Conservation (phyloP, 2,888 invertebrate species). For the Limnephilus auricula region DNA sequence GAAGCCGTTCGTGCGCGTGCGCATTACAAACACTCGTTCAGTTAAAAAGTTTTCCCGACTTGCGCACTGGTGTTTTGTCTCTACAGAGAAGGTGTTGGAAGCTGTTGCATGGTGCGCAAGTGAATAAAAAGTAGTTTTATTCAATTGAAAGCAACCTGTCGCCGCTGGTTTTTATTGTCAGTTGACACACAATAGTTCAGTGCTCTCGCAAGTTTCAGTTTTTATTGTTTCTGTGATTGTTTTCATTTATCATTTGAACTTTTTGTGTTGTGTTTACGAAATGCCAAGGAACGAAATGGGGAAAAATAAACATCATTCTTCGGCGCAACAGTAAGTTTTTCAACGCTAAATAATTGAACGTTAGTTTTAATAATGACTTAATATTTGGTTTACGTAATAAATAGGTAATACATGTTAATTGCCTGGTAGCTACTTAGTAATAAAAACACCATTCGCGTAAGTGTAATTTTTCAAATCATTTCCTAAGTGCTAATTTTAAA, state of each 20-base stretch:
- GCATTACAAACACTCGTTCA: constrained; percentile 33
- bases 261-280: constrained; percentile 44
- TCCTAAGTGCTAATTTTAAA: background rate
- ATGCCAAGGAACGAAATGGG: constrained; percentile 58
- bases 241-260: constrained; percentile 29
- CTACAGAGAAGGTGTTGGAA: constrained; percentile 33
- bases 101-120: constrained; percentile 20
- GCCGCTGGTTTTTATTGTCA: constrained; percentile 12
- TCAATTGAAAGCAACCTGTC: constrained; percentile 29
- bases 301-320: constrained; percentile 63
- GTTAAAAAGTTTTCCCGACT: constrained; percentile 37
- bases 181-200: constrained; percentile 22
- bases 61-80: constrained; percentile 43
- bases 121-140: constrained; percentile 14
- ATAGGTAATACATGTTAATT: background rate
- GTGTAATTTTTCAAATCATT: background rate
- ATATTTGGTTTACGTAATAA: background rate
- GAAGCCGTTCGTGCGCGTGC: constrained; percentile 10
- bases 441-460: background rate
- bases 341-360: background rate
- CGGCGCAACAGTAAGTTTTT: constrained; percentile 56
- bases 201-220: constrained; percentile 37
- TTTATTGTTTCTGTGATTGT: constrained; percentile 36
- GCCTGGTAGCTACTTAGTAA: background rate
- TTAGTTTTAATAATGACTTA: background rate